phyloP scores from a whole-genome alignment of 2,797 vertebrate genomes.

The Poecile montanus region DNA sequence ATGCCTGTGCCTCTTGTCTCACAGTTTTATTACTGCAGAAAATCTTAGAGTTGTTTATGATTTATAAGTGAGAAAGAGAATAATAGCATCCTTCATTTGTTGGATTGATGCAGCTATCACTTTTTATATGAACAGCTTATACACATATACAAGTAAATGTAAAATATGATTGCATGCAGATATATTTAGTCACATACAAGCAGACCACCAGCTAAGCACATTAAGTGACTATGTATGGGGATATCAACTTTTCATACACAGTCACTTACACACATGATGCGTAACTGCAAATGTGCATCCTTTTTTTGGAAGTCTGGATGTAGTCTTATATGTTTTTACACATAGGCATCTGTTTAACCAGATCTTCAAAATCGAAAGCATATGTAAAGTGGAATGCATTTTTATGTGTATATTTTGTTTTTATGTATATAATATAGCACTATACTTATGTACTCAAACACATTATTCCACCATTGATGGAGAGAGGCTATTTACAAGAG shows the following conservation, averaged over 20 bases:
- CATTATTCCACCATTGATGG: neutral
- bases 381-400: neutral
- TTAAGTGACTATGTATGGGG: neutral
- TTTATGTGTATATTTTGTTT: neutral
- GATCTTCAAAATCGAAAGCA: neutral
- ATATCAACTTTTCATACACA: neutral
- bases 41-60: neutral
- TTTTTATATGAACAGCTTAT: neutral
- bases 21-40: slow-evolving; percentile 2
- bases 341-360: neutral
- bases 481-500: neutral
- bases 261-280: neutral
- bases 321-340: neutral
- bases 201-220: neutral
- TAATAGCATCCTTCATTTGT: neutral
- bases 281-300: neutral
- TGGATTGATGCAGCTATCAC: neutral
- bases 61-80: neutral
- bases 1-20: neutral
- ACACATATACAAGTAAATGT: neutral
- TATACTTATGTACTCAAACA: neutral
- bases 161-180: neutral
- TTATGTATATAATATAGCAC: neutral
- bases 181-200: neutral
- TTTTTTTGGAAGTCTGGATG: neutral